Evolutionary conservation across 1,140 invertebrate genomes (phyloP).

Genomic region (Euwallacea similis): DNA sequence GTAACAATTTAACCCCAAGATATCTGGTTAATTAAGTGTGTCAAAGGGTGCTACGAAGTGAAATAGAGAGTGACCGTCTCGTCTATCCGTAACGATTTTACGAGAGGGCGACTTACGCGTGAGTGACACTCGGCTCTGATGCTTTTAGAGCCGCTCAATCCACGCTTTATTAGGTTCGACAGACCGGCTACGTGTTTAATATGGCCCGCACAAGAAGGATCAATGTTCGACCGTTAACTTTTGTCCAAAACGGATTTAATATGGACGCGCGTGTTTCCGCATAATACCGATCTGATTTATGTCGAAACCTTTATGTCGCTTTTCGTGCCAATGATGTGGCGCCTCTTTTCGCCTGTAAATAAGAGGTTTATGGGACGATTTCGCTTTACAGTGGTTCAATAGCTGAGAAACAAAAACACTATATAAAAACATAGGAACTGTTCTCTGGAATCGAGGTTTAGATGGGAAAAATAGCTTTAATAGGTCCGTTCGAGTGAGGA

Average conservation of each 20-base stretch:
- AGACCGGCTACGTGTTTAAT: slow-evolving; percentile 23
- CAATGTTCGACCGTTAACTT: slow-evolving; percentile 35
- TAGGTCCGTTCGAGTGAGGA: slow-evolving; percentile 8
- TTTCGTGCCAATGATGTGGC: slow-evolving; percentile 5
- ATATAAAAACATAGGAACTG: too few species aligned
- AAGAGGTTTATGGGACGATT: neutral
- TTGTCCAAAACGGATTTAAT: slow-evolving; percentile 27
- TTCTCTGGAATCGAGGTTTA: too few species aligned
- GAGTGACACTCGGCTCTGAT: slow-evolving; percentile 33
- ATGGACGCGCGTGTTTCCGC: slow-evolving; percentile 27
- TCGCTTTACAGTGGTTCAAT: neutral
- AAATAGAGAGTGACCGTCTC: slow-evolving; percentile 25
- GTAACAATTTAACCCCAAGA: too few species aligned
- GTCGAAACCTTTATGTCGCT: slow-evolving; percentile 9
- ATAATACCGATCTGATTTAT: slow-evolving; percentile 29
- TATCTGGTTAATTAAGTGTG: slow-evolving; percentile 23
- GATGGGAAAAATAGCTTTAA: slow-evolving; percentile 10
- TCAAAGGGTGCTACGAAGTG: slow-evolving; percentile 27
- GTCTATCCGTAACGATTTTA: slow-evolving; percentile 29
- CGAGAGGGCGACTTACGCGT: slow-evolving; percentile 27
- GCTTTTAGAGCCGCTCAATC: slow-evolving; percentile 34
- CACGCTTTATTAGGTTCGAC: slow-evolving; percentile 34
- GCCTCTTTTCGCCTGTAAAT: neutral
- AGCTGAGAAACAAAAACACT: too few species aligned
- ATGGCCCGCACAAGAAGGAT: slow-evolving; percentile 30